Evolutionary conservation across 2,888 invertebrate genomes (phyloP).

Genomic region (Taphrorychus bicolor): DNA sequence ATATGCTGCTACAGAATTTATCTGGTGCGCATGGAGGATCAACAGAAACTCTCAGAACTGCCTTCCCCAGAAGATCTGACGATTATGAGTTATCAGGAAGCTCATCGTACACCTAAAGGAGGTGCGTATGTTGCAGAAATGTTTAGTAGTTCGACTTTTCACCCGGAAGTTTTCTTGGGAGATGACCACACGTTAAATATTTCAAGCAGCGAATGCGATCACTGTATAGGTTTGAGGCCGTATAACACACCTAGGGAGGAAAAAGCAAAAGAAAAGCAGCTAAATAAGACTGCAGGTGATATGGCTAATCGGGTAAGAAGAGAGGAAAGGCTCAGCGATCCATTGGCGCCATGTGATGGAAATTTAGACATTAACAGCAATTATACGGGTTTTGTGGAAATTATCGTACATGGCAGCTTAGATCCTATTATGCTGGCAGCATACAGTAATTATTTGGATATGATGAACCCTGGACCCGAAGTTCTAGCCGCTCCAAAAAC

Average conservation of each 20-base stretch:
- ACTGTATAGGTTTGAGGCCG: slow-evolving; percentile 63
- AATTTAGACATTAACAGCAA: slow-evolving; percentile 77
- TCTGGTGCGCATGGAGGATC: slow-evolving; percentile 73
- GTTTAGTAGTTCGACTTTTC: slow-evolving; percentile 73
- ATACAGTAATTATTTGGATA: slow-evolving; percentile 79
- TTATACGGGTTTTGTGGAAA: slow-evolving; percentile 86
- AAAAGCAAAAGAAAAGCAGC: slow-evolving; percentile 40
- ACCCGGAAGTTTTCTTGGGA: slow-evolving; percentile 76
- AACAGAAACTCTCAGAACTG: slow-evolving; percentile 70
- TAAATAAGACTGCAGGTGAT: slow-evolving; percentile 44
- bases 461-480: slow-evolving; percentile 74
- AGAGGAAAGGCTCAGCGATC: slow-evolving; percentile 52
- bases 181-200: slow-evolving; percentile 65
- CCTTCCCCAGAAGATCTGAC: slow-evolving; percentile 74
- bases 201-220: slow-evolving; percentile 58
- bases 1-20: slow-evolving; percentile 88
- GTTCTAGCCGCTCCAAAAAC: slow-evolving; percentile 58
- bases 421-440: slow-evolving; percentile 62
- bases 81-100: slow-evolving; percentile 75
- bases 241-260: slow-evolving; percentile 54
- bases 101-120: slow-evolving; percentile 70
- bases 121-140: slow-evolving; percentile 88
- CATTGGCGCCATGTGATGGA: slow-evolving; percentile 70
- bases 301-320: slow-evolving; percentile 52
- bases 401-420: slow-evolving; percentile 67